Conservation (phyloP, 2,113 vertebrate species). For the Lepus europaeus region DNA sequence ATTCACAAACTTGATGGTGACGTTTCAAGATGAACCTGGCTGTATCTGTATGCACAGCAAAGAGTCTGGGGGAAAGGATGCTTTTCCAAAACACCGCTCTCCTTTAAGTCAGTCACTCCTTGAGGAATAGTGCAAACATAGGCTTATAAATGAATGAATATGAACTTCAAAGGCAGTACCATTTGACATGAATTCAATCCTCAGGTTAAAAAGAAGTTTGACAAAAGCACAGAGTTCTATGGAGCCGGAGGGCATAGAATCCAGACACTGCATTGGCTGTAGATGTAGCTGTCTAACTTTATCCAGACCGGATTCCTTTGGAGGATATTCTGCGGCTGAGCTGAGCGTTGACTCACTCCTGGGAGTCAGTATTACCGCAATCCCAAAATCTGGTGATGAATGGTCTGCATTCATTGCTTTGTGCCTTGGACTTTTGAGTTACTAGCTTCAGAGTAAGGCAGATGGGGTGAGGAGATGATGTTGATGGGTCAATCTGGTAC, state of each 20-base stretch:
- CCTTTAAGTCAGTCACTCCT: not conserved
- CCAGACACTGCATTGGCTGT: not conserved
- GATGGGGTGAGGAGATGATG: not conserved
- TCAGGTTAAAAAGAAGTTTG: not conserved
- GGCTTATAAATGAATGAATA: constrained; percentile 16
- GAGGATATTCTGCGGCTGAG: fast-evolving
- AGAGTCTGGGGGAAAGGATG: not conserved
- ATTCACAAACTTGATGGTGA: not conserved
- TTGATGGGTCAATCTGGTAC: not conserved
- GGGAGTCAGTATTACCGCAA: not conserved
- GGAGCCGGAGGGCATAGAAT: not conserved
- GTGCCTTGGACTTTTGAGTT: not conserved
- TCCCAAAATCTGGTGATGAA: not conserved
- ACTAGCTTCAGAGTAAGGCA: not conserved
- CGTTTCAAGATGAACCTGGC: not conserved
- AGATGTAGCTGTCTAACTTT: not conserved
- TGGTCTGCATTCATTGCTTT: not conserved
- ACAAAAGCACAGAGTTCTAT: not conserved
- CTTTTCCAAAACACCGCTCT: not conserved
- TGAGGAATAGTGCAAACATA: not conserved
- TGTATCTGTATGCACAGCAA: not conserved
- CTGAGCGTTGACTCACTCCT: fast-evolving
- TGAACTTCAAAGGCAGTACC: not conserved
- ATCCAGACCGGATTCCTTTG: not conserved
- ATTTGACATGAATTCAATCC: constrained; percentile 27